Percentiles rank a stretch among this genome's conserved stretches.
phyloP scores from a whole-genome alignment of 2,888 invertebrate genomes.

The Stomorhina lunata region DNA sequence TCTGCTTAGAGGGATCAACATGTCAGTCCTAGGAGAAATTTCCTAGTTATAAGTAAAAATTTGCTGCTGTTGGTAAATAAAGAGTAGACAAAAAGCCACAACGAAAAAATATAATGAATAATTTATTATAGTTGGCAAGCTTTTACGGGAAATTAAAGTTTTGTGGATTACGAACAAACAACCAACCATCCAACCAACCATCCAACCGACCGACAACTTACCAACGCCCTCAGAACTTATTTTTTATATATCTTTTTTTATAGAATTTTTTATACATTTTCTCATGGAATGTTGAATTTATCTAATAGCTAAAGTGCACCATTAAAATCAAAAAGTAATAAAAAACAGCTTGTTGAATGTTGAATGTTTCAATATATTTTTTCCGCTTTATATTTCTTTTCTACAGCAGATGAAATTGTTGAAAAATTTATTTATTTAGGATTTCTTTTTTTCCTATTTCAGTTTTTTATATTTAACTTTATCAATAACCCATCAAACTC shows the following conservation, averaged over 20 bases:
- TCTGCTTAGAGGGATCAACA: constrained; percentile 63
- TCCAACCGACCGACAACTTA: too few species aligned
- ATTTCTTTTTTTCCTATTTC: constrained; percentile 19
- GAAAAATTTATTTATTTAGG: constrained; percentile 4
- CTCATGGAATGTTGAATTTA: constrained; percentile 6
- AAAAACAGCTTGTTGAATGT: constrained; percentile 59
- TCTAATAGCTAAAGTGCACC: not conserved
- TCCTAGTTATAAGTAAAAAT: constrained; percentile 6
- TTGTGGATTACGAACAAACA: constrained; percentile 70
- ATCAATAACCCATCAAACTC: constrained; percentile 49
- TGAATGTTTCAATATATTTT: not conserved
- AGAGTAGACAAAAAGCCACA: constrained; percentile 52
- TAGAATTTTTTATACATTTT: not conserved
- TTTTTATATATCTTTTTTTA: not conserved
- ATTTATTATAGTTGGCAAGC: constrained; percentile 75
- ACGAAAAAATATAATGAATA: constrained; percentile 74
- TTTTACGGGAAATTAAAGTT: constrained; percentile 77
- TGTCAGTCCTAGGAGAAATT: constrained; percentile 48
- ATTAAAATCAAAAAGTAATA: constrained; percentile 31
- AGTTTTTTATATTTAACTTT: constrained; percentile 25
- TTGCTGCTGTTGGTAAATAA: constrained; percentile 17
- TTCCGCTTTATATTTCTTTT: not conserved
- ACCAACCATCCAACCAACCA: too few species aligned
- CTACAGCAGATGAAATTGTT: constrained; percentile 24
- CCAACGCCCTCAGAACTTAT: constrained; percentile 7